Base-by-base conservation (phyloP, 2,797 vertebrate genomes). In the Rhinoraja longicauda region DNA sequence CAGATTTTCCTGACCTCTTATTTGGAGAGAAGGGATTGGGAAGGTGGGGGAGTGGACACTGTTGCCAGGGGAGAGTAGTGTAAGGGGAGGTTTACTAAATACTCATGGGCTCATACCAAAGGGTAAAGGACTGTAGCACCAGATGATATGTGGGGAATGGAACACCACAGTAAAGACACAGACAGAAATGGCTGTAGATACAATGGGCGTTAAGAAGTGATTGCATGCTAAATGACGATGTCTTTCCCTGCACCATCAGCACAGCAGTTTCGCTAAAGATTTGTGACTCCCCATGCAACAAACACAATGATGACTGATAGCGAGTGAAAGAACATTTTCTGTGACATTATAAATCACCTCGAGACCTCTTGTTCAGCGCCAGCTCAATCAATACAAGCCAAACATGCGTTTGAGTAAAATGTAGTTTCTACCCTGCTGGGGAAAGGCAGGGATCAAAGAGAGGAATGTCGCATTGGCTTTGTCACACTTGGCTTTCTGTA, bases 371-470 rank as follows among this genome's bases (percentile, higher is more conserved):
- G 90, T 73, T 92, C 75, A 92, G 67, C 6, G 70, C 21, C 17
- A 53, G 70, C 39, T 92, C 45, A 29, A 75, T 92, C 39, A 92
- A 72, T 73, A 29, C 45, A 73, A 92, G 36, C 24, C 26, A 57
- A 75, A 39, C 39, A 75, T 75, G 70, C 39, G 15, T 57, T 75
- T 26, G 10, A 75, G 70, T 53, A 29, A 67, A 75, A 57, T 92
- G 36, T 53, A 92, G 90, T 26, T 53, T n/a, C 53, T 17, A 57
- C 70, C 13, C 29, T 53, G 15, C 21, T 91, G 90, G 24, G 32
- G 36, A 73, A 73, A 90, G 26, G 90, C 21, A 75, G 70, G 24
- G 39, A 92, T 92, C 70, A 92, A 92, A 92, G 67, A 92, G 39
- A 75, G 45, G 70, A 24, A 57, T 29, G 8, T 4, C 7, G 45